Base-by-base conservation (phyloP, 2,888 invertebrate genomes). In the Coelopa pilipes region DNA sequence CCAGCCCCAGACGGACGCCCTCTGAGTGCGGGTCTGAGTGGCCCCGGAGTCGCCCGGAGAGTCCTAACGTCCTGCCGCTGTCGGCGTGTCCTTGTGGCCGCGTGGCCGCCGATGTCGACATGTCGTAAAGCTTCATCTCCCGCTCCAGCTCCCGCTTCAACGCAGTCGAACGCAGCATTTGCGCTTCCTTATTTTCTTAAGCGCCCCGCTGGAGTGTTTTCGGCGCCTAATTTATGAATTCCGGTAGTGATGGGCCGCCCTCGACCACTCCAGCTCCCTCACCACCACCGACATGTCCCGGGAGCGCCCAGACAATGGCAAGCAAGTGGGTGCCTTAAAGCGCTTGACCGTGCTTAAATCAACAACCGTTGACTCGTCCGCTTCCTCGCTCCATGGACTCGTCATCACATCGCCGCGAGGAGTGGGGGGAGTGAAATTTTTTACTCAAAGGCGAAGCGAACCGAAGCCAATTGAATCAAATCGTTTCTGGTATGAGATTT, bases 141-240 rank as follows among this genome's bases (percentile, higher is more conserved):
- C 59, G 47, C 45, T 17, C 15, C 15, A 49, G 53, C 63, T 45
- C 77, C 79, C 81, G 80, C 81, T 82, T 83, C 84, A 82, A 83
- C 82, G 80, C 83, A 79, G 34, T 34, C 34, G 34, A 34, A 34
- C 34, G 34, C 84, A 83, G 83, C 81, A 82, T 83, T 81, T 83
- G 80, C 79, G 78, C 79, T 80, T 78, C 79, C 80, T 79, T 80
- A 83, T 83, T 79, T 82, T 82, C 82, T 81, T 82, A 76, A 76
- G 75, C 75, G 21, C 65, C 45, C 69, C 70, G 62, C 67, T 74
- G 71, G 53, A 72, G 65, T 65, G 66, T 59, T 72, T 63, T 70
- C 72, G 74, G 76, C 77, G 74, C 67, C 78, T 79, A 78, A 80
- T 79, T 80, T 78, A 79, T 78, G 76, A 79, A 78, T 78, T 78